Evolutionary conservation across 2,797 vertebrate genomes (phyloP).

Genomic region (Danio tinwini): DNA sequence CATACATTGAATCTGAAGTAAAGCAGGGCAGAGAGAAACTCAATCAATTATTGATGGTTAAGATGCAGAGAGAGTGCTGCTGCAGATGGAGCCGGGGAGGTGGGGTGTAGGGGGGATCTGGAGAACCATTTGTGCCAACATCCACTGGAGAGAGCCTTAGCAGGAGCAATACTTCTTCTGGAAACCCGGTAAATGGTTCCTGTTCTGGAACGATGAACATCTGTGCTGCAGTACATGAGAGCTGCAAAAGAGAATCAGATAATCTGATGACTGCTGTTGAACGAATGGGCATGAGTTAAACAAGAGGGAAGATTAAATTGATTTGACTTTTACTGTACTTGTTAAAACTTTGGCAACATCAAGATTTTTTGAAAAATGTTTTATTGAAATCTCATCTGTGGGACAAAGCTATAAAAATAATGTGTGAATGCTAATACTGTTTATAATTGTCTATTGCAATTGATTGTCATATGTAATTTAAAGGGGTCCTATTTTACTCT

Average conservation of each 20-base stretch:
- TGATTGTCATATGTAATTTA: no score
- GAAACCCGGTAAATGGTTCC: constrained; percentile 13
- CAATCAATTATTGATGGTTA: constrained; percentile 82
- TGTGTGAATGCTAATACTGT: no score
- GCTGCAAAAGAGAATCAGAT: background rate
- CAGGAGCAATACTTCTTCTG: constrained; percentile 20
- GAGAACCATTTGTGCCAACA: constrained; percentile 49
- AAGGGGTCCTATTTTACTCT: no score
- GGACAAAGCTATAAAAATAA: no score
- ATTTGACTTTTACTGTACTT: background rate
- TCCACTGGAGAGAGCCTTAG: constrained; percentile 20
- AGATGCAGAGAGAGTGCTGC: constrained; percentile 70
- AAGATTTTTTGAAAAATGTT: no score
- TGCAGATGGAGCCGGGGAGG: constrained; percentile 52
- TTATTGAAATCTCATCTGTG: no score
- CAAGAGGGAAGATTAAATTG: background rate
- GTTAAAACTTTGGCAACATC: no score
- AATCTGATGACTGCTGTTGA: background rate
- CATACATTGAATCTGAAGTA: constrained; percentile 66
- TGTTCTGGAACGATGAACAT: constrained; percentile 7
- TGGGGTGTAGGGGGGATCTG: constrained; percentile 19
- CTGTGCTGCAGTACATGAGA: background rate
- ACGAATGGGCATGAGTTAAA: background rate
- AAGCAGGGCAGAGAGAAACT: constrained; percentile 63
- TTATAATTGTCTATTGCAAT: no score